These are phyloP conservation scores for Zoanthus gigantus DNA, from an alignment of 92 coral and sea anemone genomes.

Conservation along the genomic window DNA sequence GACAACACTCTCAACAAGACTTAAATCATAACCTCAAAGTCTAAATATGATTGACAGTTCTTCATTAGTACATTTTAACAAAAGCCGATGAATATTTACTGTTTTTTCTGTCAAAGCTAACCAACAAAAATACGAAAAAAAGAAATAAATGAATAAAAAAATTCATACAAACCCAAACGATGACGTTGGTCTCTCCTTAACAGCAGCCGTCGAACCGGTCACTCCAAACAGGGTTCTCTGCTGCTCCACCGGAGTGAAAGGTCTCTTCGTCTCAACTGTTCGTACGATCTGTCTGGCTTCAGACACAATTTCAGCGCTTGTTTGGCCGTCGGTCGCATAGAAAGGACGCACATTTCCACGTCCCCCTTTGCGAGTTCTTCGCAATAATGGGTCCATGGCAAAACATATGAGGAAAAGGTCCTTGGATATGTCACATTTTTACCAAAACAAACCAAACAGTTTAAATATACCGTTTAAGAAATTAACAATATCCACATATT, in stretches of 20 bases:
- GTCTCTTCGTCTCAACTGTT: conserved; percentile 91
- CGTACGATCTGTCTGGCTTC: conserved; percentile 97
- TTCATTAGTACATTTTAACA: conserved; percentile 17
- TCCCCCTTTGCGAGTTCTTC: conserved; percentile 81
- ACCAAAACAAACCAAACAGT: conserved; percentile 21
- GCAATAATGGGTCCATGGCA: conserved; percentile 65
- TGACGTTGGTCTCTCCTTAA: conserved; percentile 93
- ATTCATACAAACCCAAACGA: conserved; percentile 80
- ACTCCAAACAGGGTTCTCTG: conserved; percentile 83
- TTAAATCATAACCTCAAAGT: neutral
- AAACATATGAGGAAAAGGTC: neutral
- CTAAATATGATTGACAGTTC: conserved; percentile 17
- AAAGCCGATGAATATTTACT: conserved; percentile 36
- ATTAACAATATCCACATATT: conserved; percentile 29
- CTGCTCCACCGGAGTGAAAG: conserved; percentile 95
- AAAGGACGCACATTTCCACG: conserved; percentile 86
- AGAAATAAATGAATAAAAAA: neutral
- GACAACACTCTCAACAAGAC: neutral
- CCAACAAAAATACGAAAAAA: conserved; percentile 17
- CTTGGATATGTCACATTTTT: conserved; percentile 44
- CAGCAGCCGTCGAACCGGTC: conserved; percentile 59
- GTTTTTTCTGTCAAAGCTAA: neutral
- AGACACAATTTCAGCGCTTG: conserved; percentile 98
- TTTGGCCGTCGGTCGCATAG: conserved; percentile 85
- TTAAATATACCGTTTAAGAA: conserved; percentile 44